Evolutionary conservation across 2,113 vertebrate species (phyloP), one percentile per base, ranked within the genome.

Genomic region (Emydocephalus ijimae): DNA sequence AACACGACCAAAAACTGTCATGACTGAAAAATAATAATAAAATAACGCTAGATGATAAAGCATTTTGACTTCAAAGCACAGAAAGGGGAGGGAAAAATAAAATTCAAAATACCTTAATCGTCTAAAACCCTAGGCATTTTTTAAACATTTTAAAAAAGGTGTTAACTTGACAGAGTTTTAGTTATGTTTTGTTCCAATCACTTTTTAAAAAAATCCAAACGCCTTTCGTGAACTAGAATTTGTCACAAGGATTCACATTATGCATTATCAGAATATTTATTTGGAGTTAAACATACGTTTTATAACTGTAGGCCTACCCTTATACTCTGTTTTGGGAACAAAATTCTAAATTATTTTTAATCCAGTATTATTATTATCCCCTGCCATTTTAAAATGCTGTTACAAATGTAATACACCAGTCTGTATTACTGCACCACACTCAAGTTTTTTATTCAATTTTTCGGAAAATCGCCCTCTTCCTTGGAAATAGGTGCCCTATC

Each of bases 331-430:
- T 96, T 93, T 97, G 97, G 97, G 97, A 98, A 97, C 96, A 98
- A 97, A 98, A 98, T 97, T 98, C 97, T 98, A 96, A 98, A 97
- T 96, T 97, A 95, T 97, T 96, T 97, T 97, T 61, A 97, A 97
- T 97, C 96, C 97, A 97, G 97, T 97, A 97, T 64, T 64, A 64
- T 64, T 64, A 64, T 69, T 61, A 95, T 94, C 98, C 97, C 97
- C 97, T 97, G 97, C 98, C 97, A 95, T 96, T 97, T 96, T 96
- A 94, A 95, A 96, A 97, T 0, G 88, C 97, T 97, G 95, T 97
- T 97, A 96, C 95, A 96, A 97, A 98, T 92, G 96, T 96, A 97
- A 96, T 95, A 96, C 95, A 96, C 94, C 97, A 94, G 97, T 96
- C 96, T 96, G 94, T 97, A 97, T 97, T 91, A 95, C 97, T 97